Base-by-base conservation (phyloP, 1,140 invertebrate genomes). In the Luehdorfia chinensis region DNA sequence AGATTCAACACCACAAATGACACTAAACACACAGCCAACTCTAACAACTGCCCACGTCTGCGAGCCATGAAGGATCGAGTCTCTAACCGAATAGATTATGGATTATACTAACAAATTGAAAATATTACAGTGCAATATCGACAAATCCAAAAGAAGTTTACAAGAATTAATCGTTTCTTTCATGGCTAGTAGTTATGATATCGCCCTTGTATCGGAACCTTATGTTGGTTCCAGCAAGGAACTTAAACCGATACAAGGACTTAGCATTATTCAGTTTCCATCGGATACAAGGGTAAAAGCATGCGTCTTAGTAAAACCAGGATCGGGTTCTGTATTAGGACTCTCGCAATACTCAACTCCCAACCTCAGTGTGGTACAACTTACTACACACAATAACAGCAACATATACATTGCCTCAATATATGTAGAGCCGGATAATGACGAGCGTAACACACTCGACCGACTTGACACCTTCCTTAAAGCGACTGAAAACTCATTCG, bases 341-440 rank as follows among this genome's bases (percentile, higher is more conserved):
- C 6, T 44, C 6, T 28, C 30, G 1, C 30, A 44, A 23, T 28
- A 31, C 15, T 34, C 48, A 1, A 28, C 39, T 2, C 31, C 48
- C 5, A 47, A 23, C 21, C 11, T 46, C 0, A 18, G 18, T 12
- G 33, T 49, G 1, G 13, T 46, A 6, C 15, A 37, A 7, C 0
- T 49, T 1, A 16, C 2, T 0, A 4, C 8, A n/a, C n/a, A n/a
- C 7, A 28, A 31, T 0, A 4, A 14, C 2, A 1, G 12, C 0
- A 33, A 13, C 4, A 12, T 32, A 2, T 36, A 47, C n/a, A 7
- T 56, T 3, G 23, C 36, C 1, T 56, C 44, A 1, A 44, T 32
- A 0, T 56, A 50, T 18, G 23, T 47, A 1, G 53, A 56, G 5
- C 53, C 53, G 1, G 16, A 47, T 11, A n/a, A n/a, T 1, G 47